phyloP scores from a whole-genome alignment of 2,797 vertebrate species.

The Sandelia bainsii region DNA sequence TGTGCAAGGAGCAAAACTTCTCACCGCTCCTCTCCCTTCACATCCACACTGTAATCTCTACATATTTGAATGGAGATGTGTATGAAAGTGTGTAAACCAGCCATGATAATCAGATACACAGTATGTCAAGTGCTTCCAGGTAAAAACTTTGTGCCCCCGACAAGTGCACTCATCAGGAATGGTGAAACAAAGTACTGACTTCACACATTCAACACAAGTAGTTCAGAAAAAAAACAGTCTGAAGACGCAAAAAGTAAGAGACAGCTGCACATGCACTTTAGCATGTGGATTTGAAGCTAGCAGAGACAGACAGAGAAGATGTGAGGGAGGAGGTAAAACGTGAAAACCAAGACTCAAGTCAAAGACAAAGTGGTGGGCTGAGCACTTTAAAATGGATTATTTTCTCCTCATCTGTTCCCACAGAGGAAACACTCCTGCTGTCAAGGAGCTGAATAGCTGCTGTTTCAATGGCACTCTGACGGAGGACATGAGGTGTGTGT shows the following conservation, averaged over 20 bases:
- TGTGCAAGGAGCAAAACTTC: no score
- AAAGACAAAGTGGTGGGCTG: constrained; percentile 35
- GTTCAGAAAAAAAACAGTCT: background rate
- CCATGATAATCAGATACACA: background rate
- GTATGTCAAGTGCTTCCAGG: background rate
- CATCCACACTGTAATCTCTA: no score
- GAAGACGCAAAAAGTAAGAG: background rate
- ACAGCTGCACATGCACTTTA: background rate
- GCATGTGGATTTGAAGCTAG: background rate
- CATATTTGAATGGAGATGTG: no score
- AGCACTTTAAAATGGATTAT: constrained; percentile 58
- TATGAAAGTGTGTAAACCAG: no score
- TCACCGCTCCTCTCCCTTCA: no score
- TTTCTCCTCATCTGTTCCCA: constrained; percentile 39
- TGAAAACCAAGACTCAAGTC: constrained; percentile 26
- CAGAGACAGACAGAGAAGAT: background rate
- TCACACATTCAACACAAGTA: background rate
- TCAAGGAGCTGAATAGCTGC: constrained; percentile 47
- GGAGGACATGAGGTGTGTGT: constrained; percentile 19
- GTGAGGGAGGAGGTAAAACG: background rate
- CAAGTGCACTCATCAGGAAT: background rate
- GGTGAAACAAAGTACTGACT: background rate
- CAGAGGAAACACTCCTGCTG: constrained; percentile 48
- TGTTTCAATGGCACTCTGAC: constrained; percentile 53
- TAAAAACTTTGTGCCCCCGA: background rate